A percentile compares a stretch with the other conserved stretches of the same genome.
Conservation (phyloP, 2,113 vertebrate species). For the Brienomyrus longianalis region DNA sequence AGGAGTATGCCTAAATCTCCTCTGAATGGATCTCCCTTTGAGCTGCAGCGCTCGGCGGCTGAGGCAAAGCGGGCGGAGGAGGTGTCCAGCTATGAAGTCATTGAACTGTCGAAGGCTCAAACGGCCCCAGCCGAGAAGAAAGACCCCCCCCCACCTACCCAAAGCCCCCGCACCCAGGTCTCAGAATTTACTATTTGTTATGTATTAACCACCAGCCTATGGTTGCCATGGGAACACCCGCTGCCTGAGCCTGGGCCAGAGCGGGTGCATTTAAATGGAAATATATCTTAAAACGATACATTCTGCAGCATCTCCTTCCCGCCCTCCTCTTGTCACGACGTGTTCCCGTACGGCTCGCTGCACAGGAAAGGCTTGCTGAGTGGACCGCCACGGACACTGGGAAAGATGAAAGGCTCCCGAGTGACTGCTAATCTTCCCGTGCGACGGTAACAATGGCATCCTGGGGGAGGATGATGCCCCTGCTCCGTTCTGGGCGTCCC, state of each 20-base stretch:
- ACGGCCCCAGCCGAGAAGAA: slow-evolving; percentile 33
- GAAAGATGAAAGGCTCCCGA: slow-evolving; percentile 17
- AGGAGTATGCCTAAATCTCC: slow-evolving; percentile 30
- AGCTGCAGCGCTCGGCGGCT: background rate
- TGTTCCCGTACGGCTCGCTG: slow-evolving; percentile 46
- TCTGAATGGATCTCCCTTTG: slow-evolving; percentile 36
- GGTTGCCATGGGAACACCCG: slow-evolving; percentile 59
- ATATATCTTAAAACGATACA: slow-evolving; percentile 52
- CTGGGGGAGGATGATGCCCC: slow-evolving; percentile 17
- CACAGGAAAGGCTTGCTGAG: slow-evolving; percentile 34
- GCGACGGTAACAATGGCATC: slow-evolving; percentile 33
- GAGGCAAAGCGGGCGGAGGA: slow-evolving; percentile 31
- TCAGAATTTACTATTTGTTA: slow-evolving; percentile 14
- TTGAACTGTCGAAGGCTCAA: slow-evolving; percentile 21
- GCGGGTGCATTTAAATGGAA: slow-evolving; percentile 62
- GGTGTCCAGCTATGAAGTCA: slow-evolving; percentile 49
- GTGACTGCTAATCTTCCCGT: slow-evolving; percentile 33
- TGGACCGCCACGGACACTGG: background rate
- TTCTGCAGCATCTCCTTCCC: slow-evolving; percentile 37
- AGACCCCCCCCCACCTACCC: background rate
- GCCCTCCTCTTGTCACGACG: slow-evolving; percentile 35
- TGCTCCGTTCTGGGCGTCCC: slow-evolving; percentile 46
- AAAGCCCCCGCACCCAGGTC: background rate
- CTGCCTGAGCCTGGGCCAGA: slow-evolving; percentile 51
- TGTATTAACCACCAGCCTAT: slow-evolving; percentile 19